These are phyloP conservation scores for Hydropsyche tenuis DNA, from an alignment of 1,140 invertebrate genomes.

Conservation along the genomic window DNA sequence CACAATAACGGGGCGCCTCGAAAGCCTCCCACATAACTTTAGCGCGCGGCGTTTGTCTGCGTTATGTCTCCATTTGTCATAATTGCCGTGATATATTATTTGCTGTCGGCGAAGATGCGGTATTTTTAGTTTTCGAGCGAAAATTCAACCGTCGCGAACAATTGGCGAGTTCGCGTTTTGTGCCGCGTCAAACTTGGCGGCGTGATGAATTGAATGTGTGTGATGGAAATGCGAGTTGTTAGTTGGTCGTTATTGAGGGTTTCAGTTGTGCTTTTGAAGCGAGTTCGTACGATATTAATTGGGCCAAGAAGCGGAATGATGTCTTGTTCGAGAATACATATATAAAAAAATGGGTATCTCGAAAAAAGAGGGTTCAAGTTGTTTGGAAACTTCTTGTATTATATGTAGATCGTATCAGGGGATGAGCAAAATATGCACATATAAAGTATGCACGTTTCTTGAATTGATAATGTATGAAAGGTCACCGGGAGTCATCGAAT, in stretches of 20 bases:
- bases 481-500: background rate
- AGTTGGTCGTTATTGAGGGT: too few species aligned
- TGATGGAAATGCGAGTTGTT: too few species aligned
- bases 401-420: background rate
- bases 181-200: too few species aligned
- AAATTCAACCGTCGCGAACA: too few species aligned
- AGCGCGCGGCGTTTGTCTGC: constrained; percentile 46
- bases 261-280: too few species aligned
- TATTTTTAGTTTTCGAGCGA: constrained; percentile 31
- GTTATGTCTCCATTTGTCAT: constrained; percentile 51
- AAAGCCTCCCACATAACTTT: constrained; percentile 45
- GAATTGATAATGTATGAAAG: constrained; percentile 19
- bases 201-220: too few species aligned
- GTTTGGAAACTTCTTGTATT: background rate
- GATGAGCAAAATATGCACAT: constrained; percentile 18
- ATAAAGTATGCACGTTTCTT: constrained; percentile 2
- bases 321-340: too few species aligned
- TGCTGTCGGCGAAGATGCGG: constrained; percentile 20
- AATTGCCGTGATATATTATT: constrained; percentile 50
- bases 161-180: too few species aligned
- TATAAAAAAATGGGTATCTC: too few species aligned
- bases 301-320: too few species aligned
- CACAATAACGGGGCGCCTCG: constrained; percentile 31
- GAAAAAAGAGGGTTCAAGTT: constrained; percentile 27
- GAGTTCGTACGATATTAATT: too few species aligned